Evolutionary conservation across 2,888 invertebrate species (phyloP), one percentile per base, ranked within the genome.

Genomic region (Ptycholaimellus sp.): DNA sequence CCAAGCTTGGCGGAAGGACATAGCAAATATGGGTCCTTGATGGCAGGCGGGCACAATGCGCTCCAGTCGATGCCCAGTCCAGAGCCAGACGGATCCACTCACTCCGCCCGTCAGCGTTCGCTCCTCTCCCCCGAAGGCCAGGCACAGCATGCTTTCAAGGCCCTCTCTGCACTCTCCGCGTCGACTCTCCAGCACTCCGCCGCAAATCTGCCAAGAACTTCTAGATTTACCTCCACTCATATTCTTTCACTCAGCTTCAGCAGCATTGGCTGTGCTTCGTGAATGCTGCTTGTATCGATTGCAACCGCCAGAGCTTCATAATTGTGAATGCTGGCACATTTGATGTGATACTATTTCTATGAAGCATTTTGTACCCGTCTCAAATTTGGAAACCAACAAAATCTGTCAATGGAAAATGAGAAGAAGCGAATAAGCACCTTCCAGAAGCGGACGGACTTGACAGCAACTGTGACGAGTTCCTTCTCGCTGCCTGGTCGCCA

Each of bases 371-470:
- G n/a, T 29, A 13, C 29, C 5, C 6, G n/a, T 9, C 13, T 14
- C 5, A 9, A 29, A 14, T 29, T 29, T n/a, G n/a, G n/a, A n/a
- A n/a, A n/a, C n/a, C n/a, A n/a, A n/a, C n/a, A 29, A 29, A 29
- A 29, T 29, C 29, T 5, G n/a, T 29, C 5, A 9, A 29, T 5
- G 5, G n/a, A 29, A 13, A 5, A 13, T 5, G 29, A 4, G 25
- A 25, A 25, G 13, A 6, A 9, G 25, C 7, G 13, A 25, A 13
- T 13, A n/a, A n/a, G n/a, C 4, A 31, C 31, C 31, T 31, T 53
- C 63, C 63, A 63, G 49, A 62, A 60, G 47, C 60, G 60, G 47
- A 63, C 59, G 46, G 60, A 61, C 43, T 61, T 61, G 13, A 59
- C 51, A 13, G 62, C 62, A 28, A 57, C 60, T 19, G 61, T 59